These are phyloP conservation scores for Alaudala cheleensis DNA, from an alignment of 2,113 vertebrate genomes.

Conservation along the genomic window DNA sequence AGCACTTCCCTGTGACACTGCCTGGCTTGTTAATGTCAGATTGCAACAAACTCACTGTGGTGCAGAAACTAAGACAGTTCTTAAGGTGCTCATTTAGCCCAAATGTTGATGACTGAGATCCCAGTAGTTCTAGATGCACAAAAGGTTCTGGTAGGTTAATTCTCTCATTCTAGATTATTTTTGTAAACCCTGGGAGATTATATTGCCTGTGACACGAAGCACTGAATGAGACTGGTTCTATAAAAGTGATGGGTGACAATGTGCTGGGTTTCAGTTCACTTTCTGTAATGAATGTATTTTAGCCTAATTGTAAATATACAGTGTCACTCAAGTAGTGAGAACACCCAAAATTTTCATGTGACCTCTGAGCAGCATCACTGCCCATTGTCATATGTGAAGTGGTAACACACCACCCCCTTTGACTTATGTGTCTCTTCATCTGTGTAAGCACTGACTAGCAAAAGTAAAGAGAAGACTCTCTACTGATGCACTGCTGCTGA, in stretches of 20 bases:
- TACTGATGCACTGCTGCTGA: background rate
- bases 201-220: background rate
- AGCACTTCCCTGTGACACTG: background rate
- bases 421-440: background rate
- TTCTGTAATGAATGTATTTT: background rate
- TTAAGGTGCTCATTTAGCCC: background rate
- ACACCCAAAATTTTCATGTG: background rate
- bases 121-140: background rate
- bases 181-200: background rate
- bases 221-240: background rate
- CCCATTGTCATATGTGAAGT: fast-evolving
- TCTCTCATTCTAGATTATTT: background rate
- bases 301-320: background rate
- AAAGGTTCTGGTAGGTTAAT: background rate
- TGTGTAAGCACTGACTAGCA: background rate
- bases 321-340: background rate
- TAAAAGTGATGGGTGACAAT: background rate
- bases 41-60: background rate
- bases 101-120: background rate
- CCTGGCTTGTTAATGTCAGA: background rate
- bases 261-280: background rate
- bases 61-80: background rate
- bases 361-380: background rate
- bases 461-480: background rate
- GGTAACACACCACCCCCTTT: background rate